A percentile compares a stretch with the other conserved stretches of the same genome.
These are phyloP conservation scores for Pyrocoelia pectoralis DNA, from an alignment of 2,888 invertebrate genomes.

Conservation along the genomic window DNA sequence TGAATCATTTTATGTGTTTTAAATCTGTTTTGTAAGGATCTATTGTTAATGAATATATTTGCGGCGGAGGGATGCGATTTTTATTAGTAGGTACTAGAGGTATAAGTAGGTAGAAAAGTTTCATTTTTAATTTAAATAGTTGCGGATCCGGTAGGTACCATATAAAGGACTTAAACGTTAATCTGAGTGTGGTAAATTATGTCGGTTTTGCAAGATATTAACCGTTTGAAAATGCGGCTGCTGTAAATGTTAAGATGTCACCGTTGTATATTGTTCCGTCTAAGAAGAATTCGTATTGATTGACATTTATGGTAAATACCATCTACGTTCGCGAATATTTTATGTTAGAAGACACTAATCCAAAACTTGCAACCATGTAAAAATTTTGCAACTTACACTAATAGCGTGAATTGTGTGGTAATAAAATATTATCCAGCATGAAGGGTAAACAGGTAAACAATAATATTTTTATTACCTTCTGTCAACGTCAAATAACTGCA, in stretches of 20 bases:
- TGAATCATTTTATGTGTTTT: no score
- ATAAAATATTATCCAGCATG: slow-evolving; percentile 29
- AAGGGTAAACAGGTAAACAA: slow-evolving; percentile 40
- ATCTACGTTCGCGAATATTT: not conserved
- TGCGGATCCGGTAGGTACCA: no score
- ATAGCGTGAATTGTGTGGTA: slow-evolving; percentile 28
- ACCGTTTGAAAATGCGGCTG: no score
- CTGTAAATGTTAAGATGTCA: not conserved
- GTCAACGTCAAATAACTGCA: slow-evolving; percentile 38
- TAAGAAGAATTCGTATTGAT: not conserved
- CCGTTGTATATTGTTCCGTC: not conserved
- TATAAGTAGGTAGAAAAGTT: no score
- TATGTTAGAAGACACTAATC: slow-evolving; percentile 16
- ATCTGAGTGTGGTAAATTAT: no score
- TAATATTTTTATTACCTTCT: slow-evolving; percentile 40
- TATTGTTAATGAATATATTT: no score
- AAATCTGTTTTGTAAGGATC: no score
- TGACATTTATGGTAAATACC: not conserved
- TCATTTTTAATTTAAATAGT: no score
- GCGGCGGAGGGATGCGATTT: no score
- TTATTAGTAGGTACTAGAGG: no score
- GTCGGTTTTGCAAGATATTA: no score
- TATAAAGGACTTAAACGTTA: no score
- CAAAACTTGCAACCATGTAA: slow-evolving; percentile 30
- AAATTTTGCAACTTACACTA: slow-evolving; percentile 30